phyloP scores from a whole-genome alignment of 2,888 invertebrate genomes.

The Phania funesta region DNA sequence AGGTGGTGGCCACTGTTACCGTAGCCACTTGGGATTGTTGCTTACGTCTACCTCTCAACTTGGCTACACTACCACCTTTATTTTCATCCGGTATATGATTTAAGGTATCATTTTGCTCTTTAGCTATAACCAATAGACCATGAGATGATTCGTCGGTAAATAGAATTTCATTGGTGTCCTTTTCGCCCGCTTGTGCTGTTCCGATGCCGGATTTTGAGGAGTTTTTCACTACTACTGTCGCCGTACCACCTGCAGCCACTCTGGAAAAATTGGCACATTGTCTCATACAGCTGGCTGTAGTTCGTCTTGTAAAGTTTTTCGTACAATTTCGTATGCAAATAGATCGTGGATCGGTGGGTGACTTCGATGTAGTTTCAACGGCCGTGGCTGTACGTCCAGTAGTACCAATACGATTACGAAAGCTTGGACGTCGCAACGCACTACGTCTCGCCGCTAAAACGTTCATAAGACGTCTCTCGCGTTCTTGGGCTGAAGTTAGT shows the following conservation, averaged over 20 bases:
- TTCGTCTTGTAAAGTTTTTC: conserved; percentile 79
- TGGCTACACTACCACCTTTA: conserved; percentile 69
- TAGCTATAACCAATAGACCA: conserved; percentile 79
- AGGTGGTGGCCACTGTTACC: conserved; percentile 67
- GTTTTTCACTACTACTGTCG: conserved; percentile 52
- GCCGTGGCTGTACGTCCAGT: conserved; percentile 75
- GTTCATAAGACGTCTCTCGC: conserved; percentile 83
- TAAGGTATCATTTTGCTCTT: conserved; percentile 78
- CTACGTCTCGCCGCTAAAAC: conserved; percentile 84
- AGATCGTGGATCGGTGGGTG: conserved; percentile 77
- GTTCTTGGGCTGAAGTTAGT: conserved; percentile 77
- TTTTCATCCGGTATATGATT: conserved; percentile 76
- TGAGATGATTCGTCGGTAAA: conserved; percentile 80
- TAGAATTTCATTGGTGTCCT: conserved; percentile 79
- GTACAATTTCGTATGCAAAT: conserved; percentile 80
- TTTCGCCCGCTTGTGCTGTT: conserved; percentile 71
- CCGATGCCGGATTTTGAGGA: conserved; percentile 65
- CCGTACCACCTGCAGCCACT: conserved; percentile 57
- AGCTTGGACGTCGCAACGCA: conserved; percentile 82
- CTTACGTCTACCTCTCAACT: conserved; percentile 72
- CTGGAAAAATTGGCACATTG: conserved; percentile 78
- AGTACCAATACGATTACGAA: conserved; percentile 79
- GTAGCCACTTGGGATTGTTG: conserved; percentile 55
- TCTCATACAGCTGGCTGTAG: conserved; percentile 80
- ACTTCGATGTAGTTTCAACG: conserved; percentile 76